Conservation (phyloP, 2,113 vertebrate species). For the Pao palembangensis region DNA sequence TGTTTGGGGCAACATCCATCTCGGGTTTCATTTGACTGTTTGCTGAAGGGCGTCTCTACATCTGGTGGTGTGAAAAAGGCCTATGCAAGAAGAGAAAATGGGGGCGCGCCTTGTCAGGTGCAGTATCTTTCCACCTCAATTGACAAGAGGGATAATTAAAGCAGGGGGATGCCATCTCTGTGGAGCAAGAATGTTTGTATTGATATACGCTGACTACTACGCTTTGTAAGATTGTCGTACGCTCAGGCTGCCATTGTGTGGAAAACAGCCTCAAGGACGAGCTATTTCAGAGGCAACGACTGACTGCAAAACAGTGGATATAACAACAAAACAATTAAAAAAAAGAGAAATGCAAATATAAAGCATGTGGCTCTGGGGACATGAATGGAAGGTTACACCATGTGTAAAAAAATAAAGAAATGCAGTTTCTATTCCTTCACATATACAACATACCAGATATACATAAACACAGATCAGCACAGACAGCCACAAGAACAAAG, state of each 20-base stretch:
- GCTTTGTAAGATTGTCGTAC: conserved; percentile 56
- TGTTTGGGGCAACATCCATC: conserved; percentile 61
- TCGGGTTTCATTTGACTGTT: conserved; percentile 57
- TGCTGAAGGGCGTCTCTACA: conserved; percentile 67
- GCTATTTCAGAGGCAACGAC: conserved; percentile 21
- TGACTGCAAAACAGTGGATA: conserved; percentile 4
- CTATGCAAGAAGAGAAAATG: conserved; percentile 58
- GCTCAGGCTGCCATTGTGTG: conserved; percentile 45
- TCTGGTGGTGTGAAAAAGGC: conserved; percentile 63
- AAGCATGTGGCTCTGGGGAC: not conserved
- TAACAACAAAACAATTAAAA: no score
- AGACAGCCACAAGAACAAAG: no score
- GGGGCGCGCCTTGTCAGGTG: conserved; percentile 63
- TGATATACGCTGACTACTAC: conserved; percentile 59
- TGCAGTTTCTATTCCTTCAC: conserved; percentile 3
- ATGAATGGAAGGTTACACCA: no score
- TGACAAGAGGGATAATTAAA: conserved; percentile 78
- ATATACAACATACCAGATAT: no score
- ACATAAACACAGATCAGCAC: no score
- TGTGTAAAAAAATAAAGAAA: not conserved
- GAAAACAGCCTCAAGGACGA: not conserved
- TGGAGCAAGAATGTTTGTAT: conserved; percentile 57
- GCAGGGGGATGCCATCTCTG: conserved; percentile 62
- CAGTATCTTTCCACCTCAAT: conserved; percentile 66
- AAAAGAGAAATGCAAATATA: not conserved